Conservation (phyloP, 2,888 invertebrate species). For the Protodeltote pygarga region DNA sequence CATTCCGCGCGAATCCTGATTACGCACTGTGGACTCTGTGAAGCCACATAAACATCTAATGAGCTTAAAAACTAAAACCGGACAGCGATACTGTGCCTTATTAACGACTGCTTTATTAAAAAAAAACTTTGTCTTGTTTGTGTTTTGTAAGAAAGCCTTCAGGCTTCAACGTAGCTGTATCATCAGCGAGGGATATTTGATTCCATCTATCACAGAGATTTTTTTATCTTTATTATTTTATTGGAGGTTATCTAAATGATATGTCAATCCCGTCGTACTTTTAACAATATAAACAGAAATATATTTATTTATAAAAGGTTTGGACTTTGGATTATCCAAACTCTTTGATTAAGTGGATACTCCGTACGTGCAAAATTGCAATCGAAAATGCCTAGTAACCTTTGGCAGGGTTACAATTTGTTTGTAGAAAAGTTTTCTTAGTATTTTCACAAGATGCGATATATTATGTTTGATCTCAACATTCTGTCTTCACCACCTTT, state of each 20-base stretch:
- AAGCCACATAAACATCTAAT: conserved; percentile 33
- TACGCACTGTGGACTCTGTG: conserved; percentile 24
- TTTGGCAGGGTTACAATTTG: conserved; percentile 3
- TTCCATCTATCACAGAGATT: too few relatives aligned
- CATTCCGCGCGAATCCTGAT: conserved; percentile 20
- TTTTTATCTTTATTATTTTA: too few relatives aligned
- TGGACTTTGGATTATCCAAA: too few relatives aligned
- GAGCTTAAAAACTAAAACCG: conserved; percentile 28
- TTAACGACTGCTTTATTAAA: neutral
- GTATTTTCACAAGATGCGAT: conserved; percentile 5
- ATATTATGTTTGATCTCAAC: conserved; percentile 22
- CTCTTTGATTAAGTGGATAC: too few relatives aligned
- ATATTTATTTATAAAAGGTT: too few relatives aligned
- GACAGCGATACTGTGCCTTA: conserved; percentile 9
- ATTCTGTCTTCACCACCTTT: conserved; percentile 16
- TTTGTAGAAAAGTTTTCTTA: conserved; percentile 12
- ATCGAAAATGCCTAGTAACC: conserved; percentile 2
- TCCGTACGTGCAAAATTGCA: too few relatives aligned
- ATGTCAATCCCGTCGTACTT: too few relatives aligned
- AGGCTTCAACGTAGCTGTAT: neutral
- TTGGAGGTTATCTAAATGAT: too few relatives aligned
- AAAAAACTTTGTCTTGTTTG: neutral
- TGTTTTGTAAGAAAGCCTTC: neutral
- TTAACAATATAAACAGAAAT: too few relatives aligned
- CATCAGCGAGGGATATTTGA: too few relatives aligned